A percentile compares a stretch with the other conserved stretches of the same genome.
phyloP scores from a whole-genome alignment of 2,797 vertebrate species.

The Fringilla coelebs region DNA sequence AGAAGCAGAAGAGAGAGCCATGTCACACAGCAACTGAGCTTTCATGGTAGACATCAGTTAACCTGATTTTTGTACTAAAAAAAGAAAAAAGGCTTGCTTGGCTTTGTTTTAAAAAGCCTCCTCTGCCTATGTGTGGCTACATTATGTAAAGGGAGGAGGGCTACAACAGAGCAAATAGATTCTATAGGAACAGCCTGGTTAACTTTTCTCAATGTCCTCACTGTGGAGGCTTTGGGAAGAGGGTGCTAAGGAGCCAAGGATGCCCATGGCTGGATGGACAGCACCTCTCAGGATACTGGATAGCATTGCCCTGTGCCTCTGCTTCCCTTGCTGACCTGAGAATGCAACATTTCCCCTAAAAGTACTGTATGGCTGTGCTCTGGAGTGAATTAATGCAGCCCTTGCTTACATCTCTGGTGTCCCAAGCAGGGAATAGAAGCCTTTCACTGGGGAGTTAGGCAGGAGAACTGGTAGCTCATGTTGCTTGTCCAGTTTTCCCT shows the following conservation, averaged over 20 bases:
- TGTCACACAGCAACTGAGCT: neutral
- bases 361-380: neutral
- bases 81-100: neutral
- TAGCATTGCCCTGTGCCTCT: neutral
- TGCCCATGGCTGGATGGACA: neutral
- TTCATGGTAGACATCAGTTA: neutral
- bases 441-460: neutral
- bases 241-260: neutral
- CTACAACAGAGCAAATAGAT: neutral
- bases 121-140: neutral
- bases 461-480: neutral
- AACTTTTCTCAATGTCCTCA: neutral
- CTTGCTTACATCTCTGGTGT: neutral
- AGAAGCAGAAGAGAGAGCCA: neutral
- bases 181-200: neutral
- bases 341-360: fast-evolving
- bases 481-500: neutral
- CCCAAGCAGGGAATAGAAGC: neutral
- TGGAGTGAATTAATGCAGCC: neutral
- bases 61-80: neutral
- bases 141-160: neutral
- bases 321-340: neutral
- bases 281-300: neutral
- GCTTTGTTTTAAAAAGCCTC: neutral
- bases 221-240: neutral